These are phyloP conservation scores for Drosophila stalkeri DNA, from an alignment of 2,888 invertebrate species.

Conservation along the genomic window DNA sequence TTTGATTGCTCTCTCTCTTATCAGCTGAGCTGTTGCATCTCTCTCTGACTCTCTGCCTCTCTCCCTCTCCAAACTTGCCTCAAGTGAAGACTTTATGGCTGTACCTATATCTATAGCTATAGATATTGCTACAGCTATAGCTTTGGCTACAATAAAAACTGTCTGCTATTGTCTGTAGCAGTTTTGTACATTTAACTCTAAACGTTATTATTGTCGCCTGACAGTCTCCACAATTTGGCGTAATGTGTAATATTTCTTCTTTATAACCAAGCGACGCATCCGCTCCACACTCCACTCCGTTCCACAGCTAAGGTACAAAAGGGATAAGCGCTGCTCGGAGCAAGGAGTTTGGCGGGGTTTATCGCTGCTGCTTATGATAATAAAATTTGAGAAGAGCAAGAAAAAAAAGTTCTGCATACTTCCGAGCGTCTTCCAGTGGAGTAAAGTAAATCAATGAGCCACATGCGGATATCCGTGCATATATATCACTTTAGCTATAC, in stretches of 20 bases:
- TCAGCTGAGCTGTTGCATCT: constrained; percentile 43
- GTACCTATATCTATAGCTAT: constrained; percentile 31
- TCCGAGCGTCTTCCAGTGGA: constrained; percentile 24
- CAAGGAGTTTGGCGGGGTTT: background rate
- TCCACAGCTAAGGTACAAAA: constrained; percentile 59
- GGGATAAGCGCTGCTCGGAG: background rate
- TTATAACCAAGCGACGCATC: constrained; percentile 81
- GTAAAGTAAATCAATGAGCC: constrained; percentile 58
- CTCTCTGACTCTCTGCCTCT: background rate
- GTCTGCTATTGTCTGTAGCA: constrained; percentile 36
- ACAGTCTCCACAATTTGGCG: constrained; percentile 83
- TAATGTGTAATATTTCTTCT: constrained; percentile 85
- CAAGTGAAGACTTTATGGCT: constrained; percentile 3
- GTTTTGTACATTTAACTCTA: constrained; percentile 59
- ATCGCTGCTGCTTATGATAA: constrained; percentile 61
- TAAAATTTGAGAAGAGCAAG: constrained; percentile 43
- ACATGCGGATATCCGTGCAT: constrained; percentile 68
- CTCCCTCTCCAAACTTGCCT: background rate
- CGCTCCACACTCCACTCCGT: constrained; percentile 25
- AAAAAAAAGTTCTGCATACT: constrained; percentile 62
- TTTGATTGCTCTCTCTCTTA: constrained; percentile 30
- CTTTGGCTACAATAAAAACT: constrained; percentile 52
- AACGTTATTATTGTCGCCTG: constrained; percentile 84
- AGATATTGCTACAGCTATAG: constrained; percentile 34
- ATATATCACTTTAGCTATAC: constrained; percentile 51